phyloP scores from a whole-genome alignment of 2,797 vertebrate species.

The Falco concolor region DNA sequence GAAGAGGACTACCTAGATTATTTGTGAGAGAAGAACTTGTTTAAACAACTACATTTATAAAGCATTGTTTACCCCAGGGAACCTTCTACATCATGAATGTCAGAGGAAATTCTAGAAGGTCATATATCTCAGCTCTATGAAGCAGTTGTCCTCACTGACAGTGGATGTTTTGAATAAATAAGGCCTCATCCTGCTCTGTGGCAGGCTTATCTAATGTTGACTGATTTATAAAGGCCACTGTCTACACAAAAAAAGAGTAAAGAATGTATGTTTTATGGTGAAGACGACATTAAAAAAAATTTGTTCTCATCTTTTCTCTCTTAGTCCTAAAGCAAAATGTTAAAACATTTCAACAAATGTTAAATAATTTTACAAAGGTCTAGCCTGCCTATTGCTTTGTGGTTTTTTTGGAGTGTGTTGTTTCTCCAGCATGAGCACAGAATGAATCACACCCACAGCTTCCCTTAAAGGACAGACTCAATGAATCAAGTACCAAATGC shows the following conservation, averaged over 20 bases:
- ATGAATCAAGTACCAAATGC: not conserved
- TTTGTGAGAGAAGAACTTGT: not conserved
- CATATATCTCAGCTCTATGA: not conserved
- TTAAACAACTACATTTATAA: not conserved
- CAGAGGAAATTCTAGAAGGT: conserved; percentile 27
- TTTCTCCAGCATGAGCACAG: not conserved
- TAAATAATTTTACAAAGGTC: not conserved
- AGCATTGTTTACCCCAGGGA: not conserved
- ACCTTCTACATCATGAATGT: not conserved
- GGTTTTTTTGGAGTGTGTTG: not conserved
- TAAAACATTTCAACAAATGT: not conserved
- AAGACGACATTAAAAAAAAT: not conserved
- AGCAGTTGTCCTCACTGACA: not conserved
- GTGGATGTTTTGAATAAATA: not conserved
- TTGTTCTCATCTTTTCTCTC: not conserved
- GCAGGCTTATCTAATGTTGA: not conserved
- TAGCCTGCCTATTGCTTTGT: not conserved
- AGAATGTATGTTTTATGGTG: not conserved
- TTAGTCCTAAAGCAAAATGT: not conserved
- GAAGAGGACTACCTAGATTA: not conserved
- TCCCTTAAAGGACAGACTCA: not conserved
- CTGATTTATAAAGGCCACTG: not conserved
- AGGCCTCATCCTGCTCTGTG: not conserved
- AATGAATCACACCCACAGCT: not conserved
- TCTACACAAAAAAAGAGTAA: not conserved